A percentile compares a stretch with the other conserved stretches of the same genome.
These are phyloP conservation scores for Apis laboriosa DNA, from an alignment of 1,140 invertebrate species.

Conservation along the genomic window DNA sequence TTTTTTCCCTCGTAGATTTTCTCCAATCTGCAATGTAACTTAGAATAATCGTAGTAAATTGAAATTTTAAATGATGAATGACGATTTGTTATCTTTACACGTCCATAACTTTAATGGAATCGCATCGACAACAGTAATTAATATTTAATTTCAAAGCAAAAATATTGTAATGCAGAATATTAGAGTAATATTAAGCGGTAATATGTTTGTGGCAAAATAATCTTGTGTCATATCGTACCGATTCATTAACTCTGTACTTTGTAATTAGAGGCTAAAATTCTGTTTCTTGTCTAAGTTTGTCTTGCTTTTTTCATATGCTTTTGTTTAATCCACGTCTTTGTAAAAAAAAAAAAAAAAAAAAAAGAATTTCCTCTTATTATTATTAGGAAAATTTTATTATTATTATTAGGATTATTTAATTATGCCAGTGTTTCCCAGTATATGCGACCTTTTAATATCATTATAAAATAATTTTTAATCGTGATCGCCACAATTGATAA, in stretches of 20 bases:
- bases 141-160: too few relatives aligned
- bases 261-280: not conserved
- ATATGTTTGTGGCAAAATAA: too few relatives aligned
- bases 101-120: conserved; percentile 4
- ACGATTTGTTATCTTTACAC: not conserved
- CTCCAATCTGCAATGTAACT: conserved; percentile 1
- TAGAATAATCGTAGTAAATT: not conserved
- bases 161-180: too few relatives aligned
- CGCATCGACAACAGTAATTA: not conserved
- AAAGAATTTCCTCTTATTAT: not conserved
- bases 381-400: not conserved
- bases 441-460: too few relatives aligned
- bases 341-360: not conserved
- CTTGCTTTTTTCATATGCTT: not conserved
- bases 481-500: too few relatives aligned
- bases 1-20: conserved; percentile 1
- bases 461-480: too few relatives aligned
- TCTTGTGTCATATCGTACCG: too few relatives aligned
- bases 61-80: not conserved
- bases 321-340: not conserved
- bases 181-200: not conserved
- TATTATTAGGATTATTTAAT: not conserved
- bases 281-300: not conserved
- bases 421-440: too few relatives aligned
- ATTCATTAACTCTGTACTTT: too few relatives aligned